These are phyloP conservation scores for Rhynchomys soricoides DNA, from an alignment of 2,113 vertebrate genomes.

Conservation along the genomic window DNA sequence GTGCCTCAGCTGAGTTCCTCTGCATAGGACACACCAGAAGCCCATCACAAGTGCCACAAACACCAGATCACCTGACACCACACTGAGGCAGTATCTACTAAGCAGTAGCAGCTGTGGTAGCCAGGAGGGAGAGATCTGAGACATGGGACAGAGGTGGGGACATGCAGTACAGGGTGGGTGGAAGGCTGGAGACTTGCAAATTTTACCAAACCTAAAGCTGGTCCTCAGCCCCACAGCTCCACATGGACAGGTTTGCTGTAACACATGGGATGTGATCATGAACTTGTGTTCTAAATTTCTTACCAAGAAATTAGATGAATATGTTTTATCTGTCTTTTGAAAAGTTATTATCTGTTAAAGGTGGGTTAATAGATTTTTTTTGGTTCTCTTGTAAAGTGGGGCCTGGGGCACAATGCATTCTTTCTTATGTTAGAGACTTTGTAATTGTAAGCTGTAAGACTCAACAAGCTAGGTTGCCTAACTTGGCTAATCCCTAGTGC, in stretches of 20 bases:
- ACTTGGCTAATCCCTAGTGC: neutral
- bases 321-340: neutral
- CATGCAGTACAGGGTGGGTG: neutral
- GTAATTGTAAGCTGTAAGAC: neutral
- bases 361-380: neutral
- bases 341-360: neutral
- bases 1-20: neutral
- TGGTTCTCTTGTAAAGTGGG: neutral
- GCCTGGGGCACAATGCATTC: fast-evolving
- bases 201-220: neutral
- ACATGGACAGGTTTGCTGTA: neutral
- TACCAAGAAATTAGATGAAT: neutral
- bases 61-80: neutral
- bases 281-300: neutral
- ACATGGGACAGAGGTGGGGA: too few relatives aligned
- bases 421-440: neutral
- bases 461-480: neutral
- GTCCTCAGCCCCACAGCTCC: neutral
- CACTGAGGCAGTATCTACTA: fast-evolving
- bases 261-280: neutral
- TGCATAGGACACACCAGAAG: neutral
- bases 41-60: neutral
- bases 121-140: neutral
- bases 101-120: neutral
- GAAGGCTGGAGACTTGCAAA: neutral